Conservation (phyloP, 1,140 invertebrate genomes). For the Eurosta solidaginis region DNA sequence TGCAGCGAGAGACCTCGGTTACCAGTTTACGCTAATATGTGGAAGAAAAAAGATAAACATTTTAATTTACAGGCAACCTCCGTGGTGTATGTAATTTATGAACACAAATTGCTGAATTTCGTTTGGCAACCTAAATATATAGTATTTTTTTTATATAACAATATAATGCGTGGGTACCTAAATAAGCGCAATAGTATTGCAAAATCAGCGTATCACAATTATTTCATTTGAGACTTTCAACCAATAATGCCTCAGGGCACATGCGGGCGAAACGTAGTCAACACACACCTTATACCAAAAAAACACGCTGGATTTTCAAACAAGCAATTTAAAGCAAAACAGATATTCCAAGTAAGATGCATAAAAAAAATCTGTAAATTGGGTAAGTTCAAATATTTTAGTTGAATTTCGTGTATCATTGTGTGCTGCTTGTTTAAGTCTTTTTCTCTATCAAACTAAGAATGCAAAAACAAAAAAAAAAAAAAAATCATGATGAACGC, state of each 20-base stretch:
- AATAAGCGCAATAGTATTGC: not conserved
- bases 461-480: not conserved
- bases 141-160: not conserved
- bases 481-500: conserved; percentile 20
- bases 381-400: conserved; percentile 15
- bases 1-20: not conserved
- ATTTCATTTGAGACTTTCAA: not conserved
- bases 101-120: conserved; percentile 23
- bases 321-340: no score
- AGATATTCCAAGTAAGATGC: not conserved
- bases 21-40: not conserved
- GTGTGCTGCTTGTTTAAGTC: conserved; percentile 23
- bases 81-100: conserved; percentile 24
- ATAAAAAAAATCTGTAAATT: not conserved
- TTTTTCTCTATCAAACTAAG: not conserved
- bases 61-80: not conserved
- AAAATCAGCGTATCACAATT: no score
- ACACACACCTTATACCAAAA: no score
- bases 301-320: conserved; percentile 13
- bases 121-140: conserved; percentile 22
- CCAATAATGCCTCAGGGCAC: not conserved
- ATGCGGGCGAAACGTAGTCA: not conserved
- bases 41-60: not conserved
- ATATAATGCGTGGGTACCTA: not conserved
- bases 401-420: conserved; percentile 18